Conservation (phyloP, 2,113 vertebrate genomes). For the Burhinus bistriatus region DNA sequence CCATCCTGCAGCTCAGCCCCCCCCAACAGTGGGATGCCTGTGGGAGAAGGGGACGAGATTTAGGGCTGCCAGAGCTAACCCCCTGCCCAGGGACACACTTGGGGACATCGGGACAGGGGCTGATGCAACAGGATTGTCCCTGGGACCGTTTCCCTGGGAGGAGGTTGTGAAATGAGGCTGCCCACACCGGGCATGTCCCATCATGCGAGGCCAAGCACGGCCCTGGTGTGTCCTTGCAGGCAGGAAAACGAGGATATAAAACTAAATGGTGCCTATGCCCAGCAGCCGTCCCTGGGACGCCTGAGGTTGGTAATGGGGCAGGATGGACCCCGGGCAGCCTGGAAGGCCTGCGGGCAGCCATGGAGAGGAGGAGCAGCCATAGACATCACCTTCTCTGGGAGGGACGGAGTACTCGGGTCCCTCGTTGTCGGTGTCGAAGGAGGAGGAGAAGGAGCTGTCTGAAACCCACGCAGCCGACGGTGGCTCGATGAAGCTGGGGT, state of each 20-base stretch:
- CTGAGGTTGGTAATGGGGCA: neutral
- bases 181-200: neutral
- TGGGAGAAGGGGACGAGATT: neutral
- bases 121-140: neutral
- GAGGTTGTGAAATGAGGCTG: neutral
- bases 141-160: neutral
- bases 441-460: conserved; percentile 87
- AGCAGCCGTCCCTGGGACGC: neutral
- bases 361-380: neutral
- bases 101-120: neutral
- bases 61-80: neutral
- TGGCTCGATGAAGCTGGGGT: conserved; percentile 95
- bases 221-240: neutral
- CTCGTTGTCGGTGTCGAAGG: conserved; percentile 84
- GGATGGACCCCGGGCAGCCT: neutral
- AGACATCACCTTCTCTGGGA: conserved; percentile 83
- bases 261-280: neutral
- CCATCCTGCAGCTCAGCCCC: conserved; percentile 78
- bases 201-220: fast-evolving
- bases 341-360: fast-evolving
- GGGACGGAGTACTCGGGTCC: conserved; percentile 86
- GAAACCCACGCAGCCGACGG: conserved; percentile 89
- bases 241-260: neutral
- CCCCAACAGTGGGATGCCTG: conserved; percentile 50
- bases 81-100: neutral